Base-by-base conservation (phyloP, 2,888 invertebrate species). In the Amiota mariae region DNA sequence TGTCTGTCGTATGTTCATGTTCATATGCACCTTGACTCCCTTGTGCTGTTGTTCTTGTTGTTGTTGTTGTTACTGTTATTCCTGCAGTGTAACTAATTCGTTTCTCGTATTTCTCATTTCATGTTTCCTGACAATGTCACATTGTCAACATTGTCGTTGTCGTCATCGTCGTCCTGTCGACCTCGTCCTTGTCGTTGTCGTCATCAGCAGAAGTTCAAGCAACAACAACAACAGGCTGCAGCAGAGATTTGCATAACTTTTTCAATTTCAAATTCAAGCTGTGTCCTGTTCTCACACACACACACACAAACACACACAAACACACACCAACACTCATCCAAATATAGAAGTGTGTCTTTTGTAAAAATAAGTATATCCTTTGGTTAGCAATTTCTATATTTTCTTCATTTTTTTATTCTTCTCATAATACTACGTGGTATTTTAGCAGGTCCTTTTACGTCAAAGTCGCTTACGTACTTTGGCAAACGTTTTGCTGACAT, bases 221-320 rank as follows among this genome's bases (percentile, higher is more conserved):
- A 68, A 59, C 46, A 67, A n/a, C 72, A 67, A 12, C 72, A 72
- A 72, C 75, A n/a, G n/a, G n/a, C n/a, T n/a, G n/a, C n/a, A 61
- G 47, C 73, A 76, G 80, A 83, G 81, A 83, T 83, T 83, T 83
- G 85, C 83, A 83, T 83, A 83, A 83, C 85, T 83, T 83, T 83
- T 83, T 83, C 85, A 85, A 83, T 83, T 83, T 83, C 75, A 84
- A 82, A 82, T 84, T 85, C 83, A 83, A 85, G 84, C 83, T 83
- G 83, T 83, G 85, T 80, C 82, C 85, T 73, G 74, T 82, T 78
- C 78, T 82, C 82, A 77, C 79, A 36, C 36, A 36, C 36, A 6
- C 36, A 36, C 36, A 36, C 36, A 6, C 6, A 36, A 2, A 36
- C 36, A 4, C 36, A 36, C 2, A 36, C 24, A 24, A n/a, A 6